Percentiles rank a stretch among this genome's conserved stretches.
Conservation (phyloP, 2,113 vertebrate genomes). For the Morone saxatilis region DNA sequence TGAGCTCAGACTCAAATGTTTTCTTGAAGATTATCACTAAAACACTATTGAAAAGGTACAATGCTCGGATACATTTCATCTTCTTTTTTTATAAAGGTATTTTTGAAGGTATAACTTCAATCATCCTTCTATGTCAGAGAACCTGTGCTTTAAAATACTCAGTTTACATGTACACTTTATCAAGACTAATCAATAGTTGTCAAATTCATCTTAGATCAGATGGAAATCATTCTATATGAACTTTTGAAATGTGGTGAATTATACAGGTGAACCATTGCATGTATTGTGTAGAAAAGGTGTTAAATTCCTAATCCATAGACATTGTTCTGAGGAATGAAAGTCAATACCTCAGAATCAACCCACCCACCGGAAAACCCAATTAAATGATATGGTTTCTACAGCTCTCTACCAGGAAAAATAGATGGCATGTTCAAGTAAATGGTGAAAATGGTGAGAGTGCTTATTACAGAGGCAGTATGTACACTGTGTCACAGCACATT, state of each 20-base stretch:
- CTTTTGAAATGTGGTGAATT: background rate
- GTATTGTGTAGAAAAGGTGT: background rate
- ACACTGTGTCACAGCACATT: background rate
- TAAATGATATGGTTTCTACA: background rate
- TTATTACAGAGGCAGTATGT: background rate
- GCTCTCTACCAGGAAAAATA: background rate
- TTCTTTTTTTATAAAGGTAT: background rate
- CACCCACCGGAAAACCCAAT: background rate
- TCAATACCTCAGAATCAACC: background rate
- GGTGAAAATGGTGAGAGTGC: background rate
- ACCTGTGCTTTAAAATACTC: background rate
- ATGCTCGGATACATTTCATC: background rate
- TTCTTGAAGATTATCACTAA: background rate
- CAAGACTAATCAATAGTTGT: background rate
- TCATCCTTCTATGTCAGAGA: background rate
- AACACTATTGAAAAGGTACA: background rate
- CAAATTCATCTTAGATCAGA: background rate
- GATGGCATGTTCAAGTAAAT: no score
- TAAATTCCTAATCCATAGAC: background rate
- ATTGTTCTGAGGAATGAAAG: background rate
- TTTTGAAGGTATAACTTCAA: background rate
- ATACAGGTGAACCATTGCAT: no score
- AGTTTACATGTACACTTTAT: background rate
- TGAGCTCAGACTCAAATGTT: background rate
- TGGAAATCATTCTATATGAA: background rate